Base-by-base conservation (phyloP, 2,888 invertebrate species). In the Drosophila mercatorum region DNA sequence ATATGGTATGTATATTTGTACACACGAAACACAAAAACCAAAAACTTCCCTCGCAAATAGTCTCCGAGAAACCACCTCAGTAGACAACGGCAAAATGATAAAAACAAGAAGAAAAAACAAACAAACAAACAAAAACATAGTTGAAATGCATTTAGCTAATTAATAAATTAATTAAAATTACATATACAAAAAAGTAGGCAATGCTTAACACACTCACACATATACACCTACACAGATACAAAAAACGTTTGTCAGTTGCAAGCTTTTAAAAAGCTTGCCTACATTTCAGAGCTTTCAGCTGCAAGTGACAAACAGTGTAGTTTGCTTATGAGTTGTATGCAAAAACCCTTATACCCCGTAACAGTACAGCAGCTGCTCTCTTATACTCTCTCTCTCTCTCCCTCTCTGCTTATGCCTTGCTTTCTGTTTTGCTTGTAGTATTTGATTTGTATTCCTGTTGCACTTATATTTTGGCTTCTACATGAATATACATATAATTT, bases 1-100 rank as follows among this genome's bases (percentile, higher is more conserved):
- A 71, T 83, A 87, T 90, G 88, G 88, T 88, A 89, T 90, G 91
- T 90, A 90, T 89, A 90, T 89, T 88, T 87, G 90, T 86, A 90
- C 73, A 83, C 83, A 78, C 73, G 40, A 26, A 38, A 53, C 46
- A 68, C 22, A 71, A 56, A 62, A 53, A 59, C 12, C 3, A 53
- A 47, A n/a, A 40, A 26, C 34, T 38, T 49, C 70, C 61, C 60
- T 61, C 58, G 52, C 44, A 66, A 72, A 68, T 80, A 86, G 86
- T 86, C 57, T 89, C 86, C 59, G 86, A 86, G 58, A 86, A 90
- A 83, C 88, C 83, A 81, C 88, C 83, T 46, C 90, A 86, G 79
- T 86, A 86, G 79, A 60, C 53, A 66, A 51, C 57, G 65, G 59
- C 55, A 44, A 44, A 57, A 46, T 28, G 4, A 59, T n/a, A 38